Evolutionary conservation across 2,113 vertebrate genomes (phyloP).

Genomic region (Melanerpes formicivorus): DNA sequence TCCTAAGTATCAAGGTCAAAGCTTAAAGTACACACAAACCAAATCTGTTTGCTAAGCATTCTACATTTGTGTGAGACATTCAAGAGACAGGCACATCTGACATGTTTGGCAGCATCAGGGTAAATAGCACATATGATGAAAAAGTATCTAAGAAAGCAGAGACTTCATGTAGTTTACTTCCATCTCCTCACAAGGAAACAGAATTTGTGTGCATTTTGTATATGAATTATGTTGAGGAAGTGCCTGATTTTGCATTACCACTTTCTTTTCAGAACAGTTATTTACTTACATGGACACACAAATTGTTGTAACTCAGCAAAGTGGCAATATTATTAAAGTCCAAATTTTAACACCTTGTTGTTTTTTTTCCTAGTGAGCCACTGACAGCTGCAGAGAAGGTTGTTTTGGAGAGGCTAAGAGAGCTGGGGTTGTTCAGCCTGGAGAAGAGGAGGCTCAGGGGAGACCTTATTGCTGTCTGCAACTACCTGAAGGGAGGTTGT

Average conservation of each 20-base stretch:
- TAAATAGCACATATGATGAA: neutral
- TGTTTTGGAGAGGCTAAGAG: too few relatives aligned
- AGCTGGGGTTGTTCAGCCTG: too few relatives aligned
- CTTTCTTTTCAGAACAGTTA: neutral
- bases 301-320: neutral
- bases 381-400: too few relatives aligned
- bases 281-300: neutral
- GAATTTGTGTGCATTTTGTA: neutral
- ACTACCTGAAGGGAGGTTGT: too few relatives aligned
- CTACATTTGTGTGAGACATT: neutral
- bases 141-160: neutral
- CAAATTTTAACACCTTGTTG: neutral
- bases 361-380: too few relatives aligned
- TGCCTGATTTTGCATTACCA: neutral
- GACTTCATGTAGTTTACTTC: neutral
- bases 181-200: neutral
- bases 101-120: neutral
- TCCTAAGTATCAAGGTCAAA: neutral
- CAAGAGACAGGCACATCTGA: neutral
- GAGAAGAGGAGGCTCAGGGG: too few relatives aligned
- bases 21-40: neutral
- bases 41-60: neutral
- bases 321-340: neutral
- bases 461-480: too few relatives aligned
- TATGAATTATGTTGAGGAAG: neutral